Evolutionary conservation across 2,113 vertebrate species (phyloP).

Genomic region (human): GRCh38 chr4:148117001-148117500

Average conservation of each 20-base stretch:
- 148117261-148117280: not conserved
- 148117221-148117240: slow-evolving; percentile 39
- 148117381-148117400: accelerated
- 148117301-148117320: not conserved
- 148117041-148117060: not conserved
- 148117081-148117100: not conserved
- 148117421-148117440: not conserved
- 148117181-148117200: not conserved
- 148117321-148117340: not conserved
- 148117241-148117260: slow-evolving; percentile 25
- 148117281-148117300: slow-evolving; percentile 54
- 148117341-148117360: accelerated
- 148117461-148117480: not conserved
- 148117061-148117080: not conserved
- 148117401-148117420: not conserved
- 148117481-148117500: too few relatives aligned
- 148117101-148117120: not conserved
- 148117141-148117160: not conserved
- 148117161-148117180: not conserved
- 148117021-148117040: not conserved
- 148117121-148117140: not conserved
- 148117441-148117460: not conserved
- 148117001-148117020: not conserved
- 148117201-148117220: not conserved
- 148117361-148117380: accelerated